Conservation (phyloP, 2,888 invertebrate species). For the Apamea crenata region DNA sequence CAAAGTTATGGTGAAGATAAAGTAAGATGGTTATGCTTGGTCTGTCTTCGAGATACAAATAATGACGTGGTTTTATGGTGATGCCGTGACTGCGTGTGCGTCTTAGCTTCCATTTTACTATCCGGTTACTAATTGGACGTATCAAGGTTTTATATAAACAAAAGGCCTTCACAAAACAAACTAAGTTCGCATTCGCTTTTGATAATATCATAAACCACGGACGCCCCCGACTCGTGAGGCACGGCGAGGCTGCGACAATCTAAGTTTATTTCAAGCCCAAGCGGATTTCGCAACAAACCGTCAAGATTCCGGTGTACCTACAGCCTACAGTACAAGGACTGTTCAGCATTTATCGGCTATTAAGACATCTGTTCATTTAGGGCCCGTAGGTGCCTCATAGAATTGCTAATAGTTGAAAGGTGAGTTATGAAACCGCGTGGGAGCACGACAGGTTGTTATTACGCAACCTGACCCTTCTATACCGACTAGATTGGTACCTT, state of each 20-base stretch:
- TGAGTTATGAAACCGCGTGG: constrained; percentile 77
- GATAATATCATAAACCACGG: constrained; percentile 54
- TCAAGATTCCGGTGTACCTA: constrained; percentile 50
- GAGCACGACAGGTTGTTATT: constrained; percentile 68
- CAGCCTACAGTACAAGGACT: constrained; percentile 21
- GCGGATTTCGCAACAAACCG: constrained; percentile 52
- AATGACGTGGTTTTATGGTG: not conserved
- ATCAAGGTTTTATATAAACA: constrained; percentile 13
- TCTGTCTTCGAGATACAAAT: not conserved
- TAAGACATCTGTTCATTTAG: constrained; percentile 62
- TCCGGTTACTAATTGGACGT: constrained; percentile 16
- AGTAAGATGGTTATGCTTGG: not conserved
- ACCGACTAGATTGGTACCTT: constrained; percentile 50
- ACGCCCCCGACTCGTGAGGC: constrained; percentile 44
- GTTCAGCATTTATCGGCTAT: constrained; percentile 57
- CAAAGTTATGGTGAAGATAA: not conserved
- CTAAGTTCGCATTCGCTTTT: constrained; percentile 22
- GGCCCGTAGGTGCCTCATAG: constrained; percentile 75
- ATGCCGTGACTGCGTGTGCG: not conserved
- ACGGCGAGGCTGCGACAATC: constrained; percentile 42
- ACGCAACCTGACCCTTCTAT: constrained; percentile 70
- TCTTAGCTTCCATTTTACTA: not conserved
- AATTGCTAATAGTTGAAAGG: constrained; percentile 82
- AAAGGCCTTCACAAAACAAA: constrained; percentile 15
- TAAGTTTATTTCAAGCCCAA: constrained; percentile 40